Evolutionary conservation across 2,888 invertebrate species (phyloP).

Genomic region (Pyrocoelia pectoralis): DNA sequence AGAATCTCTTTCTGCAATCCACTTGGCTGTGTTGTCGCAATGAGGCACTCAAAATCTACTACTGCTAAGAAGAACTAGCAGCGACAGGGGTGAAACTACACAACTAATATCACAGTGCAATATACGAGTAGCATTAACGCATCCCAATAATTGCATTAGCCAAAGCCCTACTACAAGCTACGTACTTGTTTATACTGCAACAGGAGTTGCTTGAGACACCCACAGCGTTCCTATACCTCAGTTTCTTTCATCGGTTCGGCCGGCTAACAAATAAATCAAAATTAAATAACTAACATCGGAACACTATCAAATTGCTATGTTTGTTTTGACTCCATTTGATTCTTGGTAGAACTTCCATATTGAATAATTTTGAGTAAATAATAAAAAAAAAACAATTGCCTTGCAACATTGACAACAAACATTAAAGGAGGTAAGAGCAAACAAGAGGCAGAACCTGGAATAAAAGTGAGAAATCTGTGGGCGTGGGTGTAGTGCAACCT

Average conservation of each 20-base stretch:
- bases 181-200: conserved; percentile 70
- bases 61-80: conserved; percentile 40
- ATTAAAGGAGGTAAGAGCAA: conserved; percentile 37
- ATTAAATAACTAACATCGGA: conserved; percentile 48
- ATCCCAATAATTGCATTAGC: conserved; percentile 56
- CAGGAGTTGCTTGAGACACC: conserved; percentile 66
- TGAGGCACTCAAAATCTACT: conserved; percentile 41
- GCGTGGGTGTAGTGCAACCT: conserved; percentile 55
- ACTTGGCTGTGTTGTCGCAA: conserved; percentile 59
- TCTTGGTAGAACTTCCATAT: conserved; percentile 21
- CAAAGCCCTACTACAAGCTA: conserved; percentile 63
- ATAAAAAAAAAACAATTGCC: conserved; percentile 33
- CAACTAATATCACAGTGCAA: conserved; percentile 59
- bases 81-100: conserved; percentile 54
- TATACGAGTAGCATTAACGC: conserved; percentile 53
- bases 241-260: conserved; percentile 79
- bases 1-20: conserved; percentile 22
- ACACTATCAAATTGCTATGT: conserved; percentile 18
- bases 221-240: conserved; percentile 72
- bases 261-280: conserved; percentile 70
- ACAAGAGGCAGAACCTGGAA: conserved; percentile 36
- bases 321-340: conserved; percentile 27
- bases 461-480: conserved; percentile 45
- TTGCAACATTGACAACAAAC: conserved; percentile 45
- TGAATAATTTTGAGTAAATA: conserved; percentile 26